Conservation (phyloP, 2,888 invertebrate species). For the Tuta absoluta region DNA sequence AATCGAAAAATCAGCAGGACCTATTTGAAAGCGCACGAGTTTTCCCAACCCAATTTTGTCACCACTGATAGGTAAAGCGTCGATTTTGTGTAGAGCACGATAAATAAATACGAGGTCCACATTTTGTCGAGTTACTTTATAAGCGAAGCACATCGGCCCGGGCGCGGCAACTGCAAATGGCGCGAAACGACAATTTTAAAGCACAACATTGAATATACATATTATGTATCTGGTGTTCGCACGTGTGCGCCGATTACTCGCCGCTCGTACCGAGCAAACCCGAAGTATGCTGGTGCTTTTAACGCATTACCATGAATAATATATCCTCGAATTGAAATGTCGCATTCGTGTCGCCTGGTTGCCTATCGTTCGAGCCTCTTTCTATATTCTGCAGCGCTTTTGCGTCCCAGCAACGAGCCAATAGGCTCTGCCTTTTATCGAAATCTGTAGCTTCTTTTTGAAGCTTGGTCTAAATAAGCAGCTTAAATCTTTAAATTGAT, state of each 20-base stretch:
- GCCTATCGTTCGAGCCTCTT: slow-evolving; percentile 65
- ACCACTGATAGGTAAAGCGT: slow-evolving; percentile 50
- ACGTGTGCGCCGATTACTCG: slow-evolving; percentile 75
- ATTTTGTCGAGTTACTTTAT: slow-evolving; percentile 71
- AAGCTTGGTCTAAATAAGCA: slow-evolving; percentile 10
- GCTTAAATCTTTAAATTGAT: background rate
- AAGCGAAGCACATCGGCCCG: slow-evolving; percentile 67
- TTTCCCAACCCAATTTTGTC: slow-evolving; percentile 45
- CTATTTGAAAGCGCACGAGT: slow-evolving; percentile 25
- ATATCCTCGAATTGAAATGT: slow-evolving; percentile 80
- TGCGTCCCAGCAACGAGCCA: slow-evolving; percentile 53
- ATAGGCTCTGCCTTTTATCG: slow-evolving; percentile 73
- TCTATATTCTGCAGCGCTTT: slow-evolving; percentile 63
- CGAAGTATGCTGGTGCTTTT: slow-evolving; percentile 70
- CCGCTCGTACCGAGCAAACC: slow-evolving; percentile 58
- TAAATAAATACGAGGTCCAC: slow-evolving; percentile 63
- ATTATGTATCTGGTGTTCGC: slow-evolving; percentile 62
- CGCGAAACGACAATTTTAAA: slow-evolving; percentile 78
- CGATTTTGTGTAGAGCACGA: slow-evolving; percentile 54
- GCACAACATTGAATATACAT: slow-evolving; percentile 75
- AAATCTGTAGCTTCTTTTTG: slow-evolving; percentile 54
- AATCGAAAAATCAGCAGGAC: slow-evolving; percentile 23
- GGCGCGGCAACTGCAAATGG: slow-evolving; percentile 70
- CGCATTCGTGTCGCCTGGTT: slow-evolving; percentile 75
- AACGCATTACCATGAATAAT: slow-evolving; percentile 81